phyloP scores from a whole-genome alignment of 2,113 vertebrate genomes.

The Ancistrus triradiatus region DNA sequence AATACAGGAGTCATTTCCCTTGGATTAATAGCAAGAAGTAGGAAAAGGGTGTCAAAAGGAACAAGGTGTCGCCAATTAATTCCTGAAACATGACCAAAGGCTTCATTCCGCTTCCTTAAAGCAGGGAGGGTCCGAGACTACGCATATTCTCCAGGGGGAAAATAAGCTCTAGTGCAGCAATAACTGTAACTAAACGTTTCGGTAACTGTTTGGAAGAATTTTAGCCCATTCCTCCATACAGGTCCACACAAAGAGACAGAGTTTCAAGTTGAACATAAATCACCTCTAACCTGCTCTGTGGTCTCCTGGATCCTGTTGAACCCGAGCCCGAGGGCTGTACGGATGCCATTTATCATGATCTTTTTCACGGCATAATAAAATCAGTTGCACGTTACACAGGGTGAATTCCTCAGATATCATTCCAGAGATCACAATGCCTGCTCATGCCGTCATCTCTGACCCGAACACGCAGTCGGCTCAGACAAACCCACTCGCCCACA shows the following conservation, averaged over 20 bases:
- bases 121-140: slow-evolving; percentile 44
- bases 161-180: no score
- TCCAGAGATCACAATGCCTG: slow-evolving; percentile 17
- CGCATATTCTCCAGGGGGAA: no score
- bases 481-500: slow-evolving; percentile 49
- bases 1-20: slow-evolving; percentile 28
- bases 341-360: slow-evolving; percentile 31
- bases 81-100: slow-evolving; percentile 46
- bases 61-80: slow-evolving; percentile 41
- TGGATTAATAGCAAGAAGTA: slow-evolving; percentile 28
- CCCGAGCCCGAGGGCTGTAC: slow-evolving; percentile 5
- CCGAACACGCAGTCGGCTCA: slow-evolving; percentile 52
- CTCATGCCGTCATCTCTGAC: slow-evolving; percentile 10
- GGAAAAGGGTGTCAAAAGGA: slow-evolving; percentile 44
- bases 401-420: not conserved
- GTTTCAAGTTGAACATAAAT: slow-evolving; percentile 10
- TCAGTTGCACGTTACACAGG: slow-evolving; percentile 17
- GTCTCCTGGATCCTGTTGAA: slow-evolving; percentile 26
- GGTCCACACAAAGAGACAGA: not conserved
- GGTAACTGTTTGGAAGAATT: no score
- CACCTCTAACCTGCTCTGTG: slow-evolving; percentile 26
- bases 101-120: slow-evolving; percentile 16
- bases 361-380: slow-evolving; percentile 21
- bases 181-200: no score
- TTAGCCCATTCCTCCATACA: not conserved